Evolutionary conservation across 2,888 invertebrate species (phyloP), one percentile per base, ranked within the genome.

Genomic region (Drosophila mayaguana): DNA sequence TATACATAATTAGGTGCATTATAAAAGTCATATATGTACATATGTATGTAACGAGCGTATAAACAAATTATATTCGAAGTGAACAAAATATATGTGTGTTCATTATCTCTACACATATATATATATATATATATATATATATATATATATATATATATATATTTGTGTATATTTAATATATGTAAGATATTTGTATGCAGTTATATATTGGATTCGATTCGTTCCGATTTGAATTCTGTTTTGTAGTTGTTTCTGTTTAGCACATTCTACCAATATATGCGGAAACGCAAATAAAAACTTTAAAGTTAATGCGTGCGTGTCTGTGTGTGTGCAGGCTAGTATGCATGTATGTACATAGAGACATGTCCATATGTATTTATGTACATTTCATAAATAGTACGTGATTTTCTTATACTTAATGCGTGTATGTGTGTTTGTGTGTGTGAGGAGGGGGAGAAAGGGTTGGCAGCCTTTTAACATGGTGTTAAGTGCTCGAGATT

Each of bases 281-380:
- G 34, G 28, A 53, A 46, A 48, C 50, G 46, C 59, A 59, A 70
- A 71, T 38, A 63, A 43, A 56, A 69, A 61, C 70, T 63, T 63
- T 68, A 51, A 68, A 75, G 36, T 69, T 56, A 22, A 45, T 53
- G 36, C 46, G 59, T 55, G 25, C 32, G n/a, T 25, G 67, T 57
- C 25, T 46, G 34, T 34, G 57, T 53, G 40, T 43, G 45, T 34
- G 28, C 20, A 51, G 51, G 50, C 42, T 34, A 28, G 42, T 43
- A 43, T 56, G 46, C 20, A 40, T 40, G 40, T 7, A 22, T 45
- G 45, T 50, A 56, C 36, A 36, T 36, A 38, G 36, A 38, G 16
- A 6, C 16, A 38, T 36, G 38, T 60, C 57, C 45, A 45, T 46
- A 61, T 20, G 36, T 45, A 16, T 55, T 54, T 50, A 28, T 50